These are phyloP conservation scores for Drosophila kanekoi DNA, from an alignment of 2,888 invertebrate species.

Conservation along the genomic window DNA sequence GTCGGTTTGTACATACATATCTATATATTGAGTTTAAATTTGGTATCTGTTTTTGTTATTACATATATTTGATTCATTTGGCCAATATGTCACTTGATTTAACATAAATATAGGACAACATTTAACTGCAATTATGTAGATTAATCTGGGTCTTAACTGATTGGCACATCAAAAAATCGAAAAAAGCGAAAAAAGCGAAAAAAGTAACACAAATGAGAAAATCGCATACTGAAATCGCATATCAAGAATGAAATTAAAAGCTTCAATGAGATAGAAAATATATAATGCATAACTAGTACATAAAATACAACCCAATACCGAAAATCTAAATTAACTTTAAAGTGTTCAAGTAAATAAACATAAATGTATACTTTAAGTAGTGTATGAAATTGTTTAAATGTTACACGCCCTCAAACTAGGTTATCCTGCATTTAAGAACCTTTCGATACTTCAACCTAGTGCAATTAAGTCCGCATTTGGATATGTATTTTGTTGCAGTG, in stretches of 20 bases:
- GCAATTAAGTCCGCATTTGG: conserved; percentile 69
- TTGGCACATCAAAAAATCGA: conserved; percentile 51
- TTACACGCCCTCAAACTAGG: conserved; percentile 67
- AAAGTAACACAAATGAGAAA: conserved; percentile 13
- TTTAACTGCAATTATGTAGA: conserved; percentile 50
- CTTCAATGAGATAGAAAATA: conserved; percentile 16
- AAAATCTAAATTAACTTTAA: conserved; percentile 28
- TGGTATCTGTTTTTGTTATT: conserved; percentile 20
- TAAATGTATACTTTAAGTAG: conserved; percentile 68
- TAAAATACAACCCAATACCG: conserved; percentile 25
- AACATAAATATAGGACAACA: conserved; percentile 55
- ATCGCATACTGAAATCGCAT: conserved; percentile 30
- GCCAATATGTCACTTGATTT: conserved; percentile 28
- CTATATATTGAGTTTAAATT: conserved; percentile 15
- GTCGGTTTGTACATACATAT: background rate
- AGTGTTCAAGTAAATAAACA: conserved; percentile 56
- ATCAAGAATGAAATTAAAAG: conserved; percentile 4
- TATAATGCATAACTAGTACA: conserved; percentile 11
- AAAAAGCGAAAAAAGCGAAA: conserved; percentile 4
- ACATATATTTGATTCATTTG: conserved; percentile 29
- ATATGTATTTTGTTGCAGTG: conserved; percentile 73
- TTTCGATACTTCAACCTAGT: conserved; percentile 61
- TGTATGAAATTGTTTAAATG: conserved; percentile 76
- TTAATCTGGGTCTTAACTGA: conserved; percentile 49
- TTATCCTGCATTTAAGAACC: conserved; percentile 62